These are phyloP conservation scores for Paedocypris micromegethes DNA, from an alignment of 2,797 vertebrate species.

Conservation along the genomic window DNA sequence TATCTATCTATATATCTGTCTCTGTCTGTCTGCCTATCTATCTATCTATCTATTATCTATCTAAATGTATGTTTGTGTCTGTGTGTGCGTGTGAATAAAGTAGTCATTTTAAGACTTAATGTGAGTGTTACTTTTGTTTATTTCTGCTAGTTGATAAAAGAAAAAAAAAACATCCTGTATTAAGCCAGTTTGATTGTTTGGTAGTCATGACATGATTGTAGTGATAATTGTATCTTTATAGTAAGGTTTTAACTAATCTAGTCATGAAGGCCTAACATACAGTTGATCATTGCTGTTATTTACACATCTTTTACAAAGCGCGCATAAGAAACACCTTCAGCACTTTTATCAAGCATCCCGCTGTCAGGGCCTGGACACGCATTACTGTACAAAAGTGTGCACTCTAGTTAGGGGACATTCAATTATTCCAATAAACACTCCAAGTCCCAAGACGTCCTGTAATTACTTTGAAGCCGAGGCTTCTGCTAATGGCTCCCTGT, in stretches of 20 bases:
- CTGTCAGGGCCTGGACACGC: background rate
- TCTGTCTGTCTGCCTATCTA: too few relatives aligned
- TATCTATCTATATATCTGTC: too few relatives aligned
- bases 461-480: conserved; percentile 22
- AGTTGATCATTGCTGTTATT: background rate
- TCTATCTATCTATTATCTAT: too few relatives aligned
- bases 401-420: conserved; percentile 24
- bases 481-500: conserved; percentile 35
- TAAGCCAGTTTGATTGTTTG: too few relatives aligned
- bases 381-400: conserved; percentile 13
- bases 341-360: background rate
- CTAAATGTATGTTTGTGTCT: too few relatives aligned
- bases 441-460: conserved; percentile 14
- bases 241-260: conserved; percentile 6
- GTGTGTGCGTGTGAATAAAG: too few relatives aligned
- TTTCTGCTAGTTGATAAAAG: too few relatives aligned
- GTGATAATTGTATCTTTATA: too few relatives aligned
- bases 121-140: too few relatives aligned
- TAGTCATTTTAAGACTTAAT: too few relatives aligned
- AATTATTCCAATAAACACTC: conserved; percentile 39
- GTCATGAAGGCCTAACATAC: background rate
- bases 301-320: conserved; percentile 4
- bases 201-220: too few relatives aligned
- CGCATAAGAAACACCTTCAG: background rate
- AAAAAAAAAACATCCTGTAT: too few relatives aligned